Base-by-base conservation (phyloP, 1,140 invertebrate genomes). In the Ceratina australensis region DNA sequence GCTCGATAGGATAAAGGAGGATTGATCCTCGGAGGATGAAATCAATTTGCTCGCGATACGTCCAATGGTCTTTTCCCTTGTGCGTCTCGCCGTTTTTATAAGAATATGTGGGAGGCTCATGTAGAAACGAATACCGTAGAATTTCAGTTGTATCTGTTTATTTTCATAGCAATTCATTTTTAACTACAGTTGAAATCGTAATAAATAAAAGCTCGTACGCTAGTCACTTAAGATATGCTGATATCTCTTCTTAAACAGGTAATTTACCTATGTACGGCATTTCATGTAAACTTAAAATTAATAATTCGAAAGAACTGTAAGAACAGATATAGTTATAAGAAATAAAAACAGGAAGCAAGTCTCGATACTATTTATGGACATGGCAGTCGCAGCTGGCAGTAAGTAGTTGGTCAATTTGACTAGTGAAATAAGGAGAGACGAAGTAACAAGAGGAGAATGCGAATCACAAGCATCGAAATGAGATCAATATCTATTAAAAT, bases 1-100 rank as follows among this genome's bases (percentile, higher is more conserved):
- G 64, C 56, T 88, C 13, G 80, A 88, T 22, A 87, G 82, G 63
- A 68, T 87, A 54, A 85, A 85, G 20, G 72, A 84, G 12, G 80
- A 87, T 50, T 84, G 65, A 81, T 42, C 33, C 10, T 12, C 15
- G 10, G 16, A 24, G 50, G 66, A 28, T 33, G 16, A 74, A 20
- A 13, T 1, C 26, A 22, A 59, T 28, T 65, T 24, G 42, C 42
- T 54, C 24, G 0, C n/a, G 26, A n/a, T 49, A 57, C 49, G 20
- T 33, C 10, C 50, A 13, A 54, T 20, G 50, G 13, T 42, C 33
- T 42, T 10, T 42, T 10, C 33, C 24, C n/a, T 50, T 59, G n/a
- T 61, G 33, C 24, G 13, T 33, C 28, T 8, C 12, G n/a, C 47
- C 26, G 12, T 68, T 10, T 60, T 60, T 60, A 50, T 5, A 1